Evolutionary conservation across 23 tunicate species (phyloP).

Genomic region (Halocynthia aurantium): DNA sequence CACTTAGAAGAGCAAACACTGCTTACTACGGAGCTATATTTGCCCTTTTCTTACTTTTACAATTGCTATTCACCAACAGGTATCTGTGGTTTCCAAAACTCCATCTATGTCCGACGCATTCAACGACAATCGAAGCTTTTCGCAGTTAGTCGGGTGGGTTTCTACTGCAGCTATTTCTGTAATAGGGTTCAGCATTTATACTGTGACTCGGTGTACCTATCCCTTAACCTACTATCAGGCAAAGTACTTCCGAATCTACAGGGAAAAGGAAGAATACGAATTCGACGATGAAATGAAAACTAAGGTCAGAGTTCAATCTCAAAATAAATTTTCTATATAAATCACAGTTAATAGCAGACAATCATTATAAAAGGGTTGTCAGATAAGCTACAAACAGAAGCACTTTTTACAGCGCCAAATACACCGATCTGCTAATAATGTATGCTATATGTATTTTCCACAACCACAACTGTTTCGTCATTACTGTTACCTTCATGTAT

Average conservation of each 20-base stretch:
- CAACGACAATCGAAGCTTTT: slow-evolving; percentile 46
- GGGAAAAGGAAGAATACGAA: slow-evolving; percentile 33
- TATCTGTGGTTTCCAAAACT: slow-evolving; percentile 3
- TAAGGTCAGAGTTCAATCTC: slow-evolving; percentile 21
- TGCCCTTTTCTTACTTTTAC: no score
- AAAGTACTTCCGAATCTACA: slow-evolving; percentile 32
- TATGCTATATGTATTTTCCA: no score
- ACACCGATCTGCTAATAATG: no score
- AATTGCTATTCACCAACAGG: background rate
- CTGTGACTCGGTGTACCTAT: slow-evolving; percentile 16
- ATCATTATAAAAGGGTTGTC: no score
- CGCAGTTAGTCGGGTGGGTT: slow-evolving; percentile 57
- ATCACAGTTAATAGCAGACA: no score
- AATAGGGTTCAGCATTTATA: slow-evolving; percentile 26
- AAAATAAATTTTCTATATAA: no score
- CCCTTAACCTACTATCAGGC: slow-evolving; percentile 69
- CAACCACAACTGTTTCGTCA: no score
- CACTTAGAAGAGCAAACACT: no score
- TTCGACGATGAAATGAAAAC: slow-evolving; percentile 50
- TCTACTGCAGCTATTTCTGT: slow-evolving; percentile 4
- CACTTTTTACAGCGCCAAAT: no score
- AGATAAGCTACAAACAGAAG: no score
- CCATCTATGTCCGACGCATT: slow-evolving; percentile 11
- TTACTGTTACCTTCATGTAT: no score
- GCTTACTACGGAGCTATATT: no score